phyloP scores from a whole-genome alignment of 2,797 vertebrate species.

The Telmatherina bonti region DNA sequence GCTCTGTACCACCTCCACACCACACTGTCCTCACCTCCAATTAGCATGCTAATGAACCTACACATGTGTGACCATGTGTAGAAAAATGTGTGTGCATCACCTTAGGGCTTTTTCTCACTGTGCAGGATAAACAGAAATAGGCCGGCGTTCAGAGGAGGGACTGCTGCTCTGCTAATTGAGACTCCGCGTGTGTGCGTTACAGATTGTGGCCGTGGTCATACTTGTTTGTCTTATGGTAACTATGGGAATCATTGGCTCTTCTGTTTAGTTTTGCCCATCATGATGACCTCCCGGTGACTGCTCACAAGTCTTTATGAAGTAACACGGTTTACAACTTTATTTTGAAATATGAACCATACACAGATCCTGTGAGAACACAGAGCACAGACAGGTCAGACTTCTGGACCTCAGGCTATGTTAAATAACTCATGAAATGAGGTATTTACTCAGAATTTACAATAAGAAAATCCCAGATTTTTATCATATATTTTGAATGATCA shows the following conservation, averaged over 20 bases:
- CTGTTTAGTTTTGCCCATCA: slow-evolving; percentile 61
- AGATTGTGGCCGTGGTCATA: slow-evolving; percentile 54
- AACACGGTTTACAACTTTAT: slow-evolving; percentile 34
- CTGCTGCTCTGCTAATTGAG: slow-evolving; percentile 64
- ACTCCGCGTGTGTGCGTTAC: slow-evolving; percentile 35
- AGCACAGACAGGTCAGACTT: neutral
- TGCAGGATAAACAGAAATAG: slow-evolving; percentile 73
- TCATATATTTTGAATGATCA: too few relatives aligned
- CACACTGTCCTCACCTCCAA: slow-evolving; percentile 81
- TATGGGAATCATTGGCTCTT: slow-evolving; percentile 59
- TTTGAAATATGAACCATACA: slow-evolving; percentile 8
- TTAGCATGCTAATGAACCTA: slow-evolving; percentile 81
- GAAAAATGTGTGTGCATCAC: slow-evolving; percentile 48
- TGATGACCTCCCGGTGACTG: slow-evolving; percentile 64
- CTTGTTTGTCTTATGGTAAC: slow-evolving; percentile 70
- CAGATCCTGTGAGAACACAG: slow-evolving; percentile 11
- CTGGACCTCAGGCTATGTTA: too few relatives aligned
- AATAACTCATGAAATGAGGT: too few relatives aligned
- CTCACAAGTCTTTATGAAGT: slow-evolving; percentile 7
- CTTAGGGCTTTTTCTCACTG: slow-evolving; percentile 69
- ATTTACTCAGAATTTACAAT: too few relatives aligned
- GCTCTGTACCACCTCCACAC: slow-evolving; percentile 76
- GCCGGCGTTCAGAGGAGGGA: slow-evolving; percentile 60
- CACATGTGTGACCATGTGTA: slow-evolving; percentile 48
- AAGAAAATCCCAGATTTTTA: neutral